These are phyloP conservation scores for Florisuga fusca DNA, from an alignment of 2,797 vertebrate species.

Conservation along the genomic window DNA sequence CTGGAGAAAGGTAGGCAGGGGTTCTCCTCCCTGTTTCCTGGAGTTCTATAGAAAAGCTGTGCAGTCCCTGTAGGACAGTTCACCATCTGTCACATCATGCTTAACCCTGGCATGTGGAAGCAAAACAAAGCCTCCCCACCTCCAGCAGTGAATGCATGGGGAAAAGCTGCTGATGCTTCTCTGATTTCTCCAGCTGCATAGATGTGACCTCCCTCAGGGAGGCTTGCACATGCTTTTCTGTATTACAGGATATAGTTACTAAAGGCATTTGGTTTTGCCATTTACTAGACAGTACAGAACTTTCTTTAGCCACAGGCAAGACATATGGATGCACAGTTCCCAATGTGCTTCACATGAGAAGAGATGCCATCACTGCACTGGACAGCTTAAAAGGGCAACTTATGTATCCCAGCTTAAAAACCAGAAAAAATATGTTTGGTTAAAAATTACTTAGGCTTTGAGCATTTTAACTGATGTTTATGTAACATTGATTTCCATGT, in stretches of 20 bases:
- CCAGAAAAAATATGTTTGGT: background rate
- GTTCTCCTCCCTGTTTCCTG: background rate
- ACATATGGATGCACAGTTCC: background rate
- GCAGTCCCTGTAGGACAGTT: background rate
- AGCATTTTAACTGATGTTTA: background rate
- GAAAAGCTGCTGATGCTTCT: slow-evolving; percentile 36
- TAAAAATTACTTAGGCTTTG: background rate
- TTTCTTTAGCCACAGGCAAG: slow-evolving; percentile 39
- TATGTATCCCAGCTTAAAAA: background rate
- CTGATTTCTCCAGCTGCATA: slow-evolving; percentile 60
- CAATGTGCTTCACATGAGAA: background rate
- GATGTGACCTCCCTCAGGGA: slow-evolving; percentile 41
- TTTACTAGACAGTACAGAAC: background rate
- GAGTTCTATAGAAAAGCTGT: background rate
- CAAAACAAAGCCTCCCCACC: background rate
- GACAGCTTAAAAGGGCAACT: background rate
- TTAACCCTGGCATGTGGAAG: background rate
- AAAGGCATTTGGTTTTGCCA: slow-evolving; percentile 15
- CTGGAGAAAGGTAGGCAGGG: slow-evolving; percentile 91
- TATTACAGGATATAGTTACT: slow-evolving; percentile 3
- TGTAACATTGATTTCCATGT: background rate
- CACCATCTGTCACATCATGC: background rate
- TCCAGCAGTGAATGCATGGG: background rate
- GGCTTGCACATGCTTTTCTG: background rate
- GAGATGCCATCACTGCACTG: background rate